phyloP scores from a whole-genome alignment of 1,140 invertebrate species.

The Diachasma alloeum region DNA sequence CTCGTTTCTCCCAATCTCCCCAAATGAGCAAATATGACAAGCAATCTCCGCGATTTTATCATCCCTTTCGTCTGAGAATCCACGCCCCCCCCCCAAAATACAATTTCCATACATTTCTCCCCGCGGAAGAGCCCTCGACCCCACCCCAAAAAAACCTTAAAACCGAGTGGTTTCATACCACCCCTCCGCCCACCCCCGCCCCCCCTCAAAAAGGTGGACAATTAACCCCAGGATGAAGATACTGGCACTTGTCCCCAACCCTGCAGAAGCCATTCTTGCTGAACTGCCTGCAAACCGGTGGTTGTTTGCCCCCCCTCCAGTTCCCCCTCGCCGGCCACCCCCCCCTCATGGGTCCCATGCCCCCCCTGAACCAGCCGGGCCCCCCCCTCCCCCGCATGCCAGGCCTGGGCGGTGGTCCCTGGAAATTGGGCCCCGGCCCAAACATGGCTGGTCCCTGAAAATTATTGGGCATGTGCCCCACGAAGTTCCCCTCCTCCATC shows the following conservation, averaged over 20 bases:
- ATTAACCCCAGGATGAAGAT: conserved; percentile 77
- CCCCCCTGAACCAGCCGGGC: neutral
- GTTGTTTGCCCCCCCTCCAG: conserved; percentile 62
- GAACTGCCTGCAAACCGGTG: conserved; percentile 76
- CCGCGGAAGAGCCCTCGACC: too few relatives aligned
- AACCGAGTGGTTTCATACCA: neutral
- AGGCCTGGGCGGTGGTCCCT: conserved; percentile 54
- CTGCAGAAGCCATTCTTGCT: conserved; percentile 79
- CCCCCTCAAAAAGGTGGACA: conserved; percentile 62
- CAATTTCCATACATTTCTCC: too few relatives aligned
- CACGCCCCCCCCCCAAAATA: too few relatives aligned
- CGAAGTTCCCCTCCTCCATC: conserved; percentile 48
- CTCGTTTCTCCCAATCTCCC: too few relatives aligned
- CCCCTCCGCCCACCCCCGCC: neutral
- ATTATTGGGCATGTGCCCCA: conserved; percentile 45
- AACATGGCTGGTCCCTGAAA: conserved; percentile 54
- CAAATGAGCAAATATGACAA: too few relatives aligned
- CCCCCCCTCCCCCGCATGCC: conserved; percentile 56
- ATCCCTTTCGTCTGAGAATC: too few relatives aligned
- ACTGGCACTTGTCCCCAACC: conserved; percentile 79
- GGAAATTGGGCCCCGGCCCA: conserved; percentile 56
- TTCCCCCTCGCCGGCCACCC: conserved; percentile 63
- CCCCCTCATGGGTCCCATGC: conserved; percentile 54
- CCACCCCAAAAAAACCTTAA: neutral
- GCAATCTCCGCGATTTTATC: too few relatives aligned